phyloP scores from a whole-genome alignment of 1,140 invertebrate genomes.

The Musca domestica region DNA sequence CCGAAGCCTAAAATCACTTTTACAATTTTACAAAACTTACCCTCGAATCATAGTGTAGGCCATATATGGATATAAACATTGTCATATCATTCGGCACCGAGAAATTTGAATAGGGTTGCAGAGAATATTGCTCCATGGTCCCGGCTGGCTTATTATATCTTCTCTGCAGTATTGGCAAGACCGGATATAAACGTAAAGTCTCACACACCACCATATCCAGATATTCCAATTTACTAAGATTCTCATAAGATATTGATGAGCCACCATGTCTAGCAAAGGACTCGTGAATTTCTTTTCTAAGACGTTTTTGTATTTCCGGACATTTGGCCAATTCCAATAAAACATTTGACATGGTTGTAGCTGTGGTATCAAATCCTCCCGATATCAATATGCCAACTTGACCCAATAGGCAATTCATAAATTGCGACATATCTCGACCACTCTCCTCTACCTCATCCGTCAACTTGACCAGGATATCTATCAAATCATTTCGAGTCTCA shows the following conservation, averaged over 20 bases:
- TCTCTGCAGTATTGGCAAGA: conserved; percentile 59
- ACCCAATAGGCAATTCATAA: conserved; percentile 58
- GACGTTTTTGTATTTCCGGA: conserved; percentile 50
- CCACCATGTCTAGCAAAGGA: conserved; percentile 43
- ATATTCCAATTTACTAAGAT: conserved; percentile 52
- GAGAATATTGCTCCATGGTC: conserved; percentile 33
- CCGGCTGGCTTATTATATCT: conserved; percentile 36
- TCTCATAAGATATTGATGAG: conserved; percentile 53
- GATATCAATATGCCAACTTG: conserved; percentile 65
- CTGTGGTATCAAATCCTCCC: conserved; percentile 59
- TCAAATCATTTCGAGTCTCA: conserved; percentile 50
- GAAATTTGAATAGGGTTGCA: conserved; percentile 40
- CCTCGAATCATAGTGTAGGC: conserved; percentile 43
- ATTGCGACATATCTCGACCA: conserved; percentile 25
- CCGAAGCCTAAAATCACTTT: no score
- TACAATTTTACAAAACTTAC: conserved; percentile 44
- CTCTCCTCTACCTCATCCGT: conserved; percentile 15
- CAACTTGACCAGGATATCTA: conserved; percentile 55
- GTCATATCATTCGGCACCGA: conserved; percentile 36
- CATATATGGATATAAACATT: conserved; percentile 41
- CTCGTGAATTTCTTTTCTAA: conserved; percentile 50
- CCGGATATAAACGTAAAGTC: conserved; percentile 60
- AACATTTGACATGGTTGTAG: conserved; percentile 53
- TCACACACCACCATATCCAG: conserved; percentile 55
- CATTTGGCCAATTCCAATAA: conserved; percentile 56